A percentile compares a stretch with the other conserved stretches of the same genome.
Conservation (phyloP, 2,113 vertebrate genomes). For the Spermophilus dauricus region DNA sequence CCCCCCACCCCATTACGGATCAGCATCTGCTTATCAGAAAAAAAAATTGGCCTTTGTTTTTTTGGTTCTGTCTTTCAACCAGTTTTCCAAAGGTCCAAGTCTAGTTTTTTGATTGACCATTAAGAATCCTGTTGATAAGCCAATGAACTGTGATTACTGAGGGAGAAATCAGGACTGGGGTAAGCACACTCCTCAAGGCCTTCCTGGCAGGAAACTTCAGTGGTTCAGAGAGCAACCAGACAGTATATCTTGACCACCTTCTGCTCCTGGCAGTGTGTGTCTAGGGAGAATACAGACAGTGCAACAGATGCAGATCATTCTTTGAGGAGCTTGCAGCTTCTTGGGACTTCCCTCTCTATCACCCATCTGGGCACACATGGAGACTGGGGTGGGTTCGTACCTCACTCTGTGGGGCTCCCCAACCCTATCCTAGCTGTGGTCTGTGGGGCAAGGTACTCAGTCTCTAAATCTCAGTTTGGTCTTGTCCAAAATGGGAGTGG, state of each 20-base stretch:
- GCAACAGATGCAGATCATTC: neutral
- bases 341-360: neutral
- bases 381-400: neutral
- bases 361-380: too few relatives aligned
- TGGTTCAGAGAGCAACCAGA: neutral
- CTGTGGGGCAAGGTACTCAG: neutral
- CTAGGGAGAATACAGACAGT: neutral
- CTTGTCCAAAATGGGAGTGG: neutral
- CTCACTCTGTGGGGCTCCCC: neutral
- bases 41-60: too few relatives aligned
- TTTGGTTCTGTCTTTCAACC: neutral
- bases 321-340: neutral
- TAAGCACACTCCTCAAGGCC: too few relatives aligned
- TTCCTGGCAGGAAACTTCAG: neutral
- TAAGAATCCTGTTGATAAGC: neutral
- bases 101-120: neutral
- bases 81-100: neutral
- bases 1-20: too few relatives aligned
- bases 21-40: too few relatives aligned
- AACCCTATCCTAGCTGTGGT: neutral
- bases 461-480: neutral
- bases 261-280: neutral
- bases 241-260: neutral
- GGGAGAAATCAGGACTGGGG: neutral
- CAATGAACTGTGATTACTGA: neutral